Base-by-base conservation (phyloP, 2,888 invertebrate genomes). In the Lottia scabra region DNA sequence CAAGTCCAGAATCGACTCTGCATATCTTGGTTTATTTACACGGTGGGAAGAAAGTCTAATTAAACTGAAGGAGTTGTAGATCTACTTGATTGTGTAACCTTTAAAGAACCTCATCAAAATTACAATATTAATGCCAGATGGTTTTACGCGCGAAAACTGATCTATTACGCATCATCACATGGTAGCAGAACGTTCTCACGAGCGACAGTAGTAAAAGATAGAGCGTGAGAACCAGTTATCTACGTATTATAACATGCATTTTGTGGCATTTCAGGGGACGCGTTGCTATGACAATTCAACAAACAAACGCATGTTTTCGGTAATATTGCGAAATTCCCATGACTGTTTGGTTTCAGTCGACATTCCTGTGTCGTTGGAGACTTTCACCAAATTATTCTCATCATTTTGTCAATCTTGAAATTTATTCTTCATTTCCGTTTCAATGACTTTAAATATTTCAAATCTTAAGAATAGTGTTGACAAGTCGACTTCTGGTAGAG, bases 101-200 rank as follows among this genome's bases (percentile, higher is more conserved):
- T 56, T 19, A 23, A 4, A 23, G 56, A 56, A 23, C 56, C 56
- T 16, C 56, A 5, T 56, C 56, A 56, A 6, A 19, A 56, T 56
- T 38, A 38, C 23, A 23, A 56, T 4, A 56, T 56, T 23, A 23
- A 56, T 56, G 2, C 56, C 56, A 56, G 56, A 56, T 56, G 56
- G 19, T 56, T 56, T 56, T 56, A 56, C 56, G 56, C 56, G 56
- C 56, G 19, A 56, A 56, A 56, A 56, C 19, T 56, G 56, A 56
- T 56, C 56, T 23, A 56, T 56, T 56, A 19, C 56, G 56, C 56
- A 23, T 56, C 56, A 23, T 56, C 56, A 56, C 56, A 56, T 56
- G 56, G 23, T 56, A 23, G 56, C 56, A 23, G 19, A 38, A 38
- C 1, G 8, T 56, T 56, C 56, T 56, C 56, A 56, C 56, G 56